phyloP scores from a whole-genome alignment of 2,888 invertebrate species.

The Polydrusus tereticollis region DNA sequence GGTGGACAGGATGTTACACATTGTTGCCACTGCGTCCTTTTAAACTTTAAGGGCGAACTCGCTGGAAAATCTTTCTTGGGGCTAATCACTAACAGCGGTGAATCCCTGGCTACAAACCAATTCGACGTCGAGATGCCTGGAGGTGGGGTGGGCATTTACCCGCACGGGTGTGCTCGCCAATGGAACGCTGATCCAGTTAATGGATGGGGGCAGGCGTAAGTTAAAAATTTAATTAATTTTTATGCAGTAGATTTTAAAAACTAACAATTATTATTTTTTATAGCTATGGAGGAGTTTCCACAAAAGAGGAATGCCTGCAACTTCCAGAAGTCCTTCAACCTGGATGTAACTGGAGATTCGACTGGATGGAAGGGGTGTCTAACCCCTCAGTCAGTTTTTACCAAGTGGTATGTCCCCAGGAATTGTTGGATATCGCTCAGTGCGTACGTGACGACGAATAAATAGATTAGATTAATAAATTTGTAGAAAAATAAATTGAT shows the following conservation, averaged over 20 bases:
- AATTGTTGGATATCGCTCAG: slow-evolving; percentile 33
- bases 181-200: slow-evolving; percentile 35
- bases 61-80: slow-evolving; percentile 36
- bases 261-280: neutral
- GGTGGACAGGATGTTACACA: slow-evolving; percentile 35
- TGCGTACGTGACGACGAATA: slow-evolving; percentile 41
- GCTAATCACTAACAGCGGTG: slow-evolving; percentile 39
- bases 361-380: slow-evolving; percentile 38
- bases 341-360: slow-evolving; percentile 40
- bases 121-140: slow-evolving; percentile 44
- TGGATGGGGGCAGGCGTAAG: slow-evolving; percentile 42
- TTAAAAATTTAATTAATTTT: neutral
- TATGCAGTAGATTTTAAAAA: no score
- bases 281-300: slow-evolving; percentile 38
- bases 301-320: slow-evolving; percentile 30
- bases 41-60: slow-evolving; percentile 37
- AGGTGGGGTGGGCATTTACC: slow-evolving; percentile 38
- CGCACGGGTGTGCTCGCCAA: slow-evolving; percentile 33
- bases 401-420: slow-evolving; percentile 39
- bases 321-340: slow-evolving; percentile 34
- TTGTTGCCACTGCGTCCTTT: slow-evolving; percentile 39
- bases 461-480: neutral
- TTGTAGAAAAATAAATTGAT: neutral
- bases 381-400: slow-evolving; percentile 40
- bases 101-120: slow-evolving; percentile 27